A percentile compares a stretch with the other conserved stretches of the same genome.
Conservation (phyloP, 64 coral and sea anemone genomes). For the Montipora foliosa region DNA sequence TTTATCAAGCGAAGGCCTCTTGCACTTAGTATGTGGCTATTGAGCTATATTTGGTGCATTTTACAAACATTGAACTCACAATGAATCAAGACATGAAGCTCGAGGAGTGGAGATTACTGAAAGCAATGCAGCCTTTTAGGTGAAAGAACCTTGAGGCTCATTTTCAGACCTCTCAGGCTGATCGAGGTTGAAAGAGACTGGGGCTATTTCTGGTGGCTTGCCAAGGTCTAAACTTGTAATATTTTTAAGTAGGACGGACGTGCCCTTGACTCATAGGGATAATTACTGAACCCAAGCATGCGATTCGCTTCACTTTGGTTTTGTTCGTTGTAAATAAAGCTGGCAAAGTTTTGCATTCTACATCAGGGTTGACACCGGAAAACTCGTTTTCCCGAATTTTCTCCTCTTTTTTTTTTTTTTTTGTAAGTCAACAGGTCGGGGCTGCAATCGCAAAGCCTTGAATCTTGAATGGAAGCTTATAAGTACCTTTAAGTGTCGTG, state of each 20-base stretch:
- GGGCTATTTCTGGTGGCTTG: background rate
- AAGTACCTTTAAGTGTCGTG: too few species aligned
- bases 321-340: background rate
- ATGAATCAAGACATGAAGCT: background rate
- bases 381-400: too few species aligned
- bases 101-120: background rate
- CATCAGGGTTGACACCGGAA: too few species aligned
- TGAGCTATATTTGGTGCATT: background rate
- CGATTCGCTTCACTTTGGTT: background rate
- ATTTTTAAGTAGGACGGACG: conserved; percentile 29
- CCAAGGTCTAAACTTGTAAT: background rate
- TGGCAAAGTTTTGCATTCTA: background rate
- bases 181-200: conserved; percentile 17
- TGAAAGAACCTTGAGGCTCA: background rate
- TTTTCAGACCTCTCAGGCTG: conserved; percentile 6
- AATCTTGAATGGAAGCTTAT: too few species aligned
- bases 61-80: background rate
- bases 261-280: background rate
- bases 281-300: too few species aligned
- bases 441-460: too few species aligned
- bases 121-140: background rate
- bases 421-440: too few species aligned
- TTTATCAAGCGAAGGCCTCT: conserved; percentile 4
- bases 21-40: conserved; percentile 6
- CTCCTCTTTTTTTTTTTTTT: too few species aligned